These are phyloP conservation scores for Campylomormyrus numenius DNA, from an alignment of 2,113 vertebrate species.

Conservation along the genomic window DNA sequence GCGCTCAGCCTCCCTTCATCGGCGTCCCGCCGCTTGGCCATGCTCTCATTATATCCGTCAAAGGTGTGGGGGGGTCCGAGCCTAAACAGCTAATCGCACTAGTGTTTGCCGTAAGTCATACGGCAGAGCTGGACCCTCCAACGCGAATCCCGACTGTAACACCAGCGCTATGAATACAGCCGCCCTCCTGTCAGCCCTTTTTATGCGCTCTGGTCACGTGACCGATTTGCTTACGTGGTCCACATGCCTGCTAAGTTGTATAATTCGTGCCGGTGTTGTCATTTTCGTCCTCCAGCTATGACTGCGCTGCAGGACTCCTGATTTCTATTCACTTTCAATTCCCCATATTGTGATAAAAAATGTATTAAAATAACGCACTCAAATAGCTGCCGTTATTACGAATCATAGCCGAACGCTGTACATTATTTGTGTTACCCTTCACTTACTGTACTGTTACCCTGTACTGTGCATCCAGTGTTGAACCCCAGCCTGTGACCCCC, in stretches of 20 bases:
- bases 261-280: neutral
- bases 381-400: neutral
- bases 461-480: neutral
- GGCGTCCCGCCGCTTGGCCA: conserved; percentile 51
- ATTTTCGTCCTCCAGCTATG: neutral
- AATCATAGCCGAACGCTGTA: neutral
- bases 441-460: neutral
- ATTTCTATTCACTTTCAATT: neutral
- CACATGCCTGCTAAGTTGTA: conserved; percentile 24
- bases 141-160: neutral
- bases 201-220: conserved; percentile 35
- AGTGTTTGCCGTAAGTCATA: conserved; percentile 8
- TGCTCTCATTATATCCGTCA: conserved; percentile 57
- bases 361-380: neutral
- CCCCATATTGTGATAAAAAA: neutral
- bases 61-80: conserved; percentile 20
- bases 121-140: neutral
- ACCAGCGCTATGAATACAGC: neutral
- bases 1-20: conserved; percentile 47
- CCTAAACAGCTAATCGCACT: conserved; percentile 26
- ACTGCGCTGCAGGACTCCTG: neutral
- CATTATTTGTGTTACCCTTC: neutral
- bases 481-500: neutral
- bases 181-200: conserved; percentile 23
- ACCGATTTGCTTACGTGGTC: conserved; percentile 23